These are phyloP conservation scores for Synaphobranchus kaupii DNA, from an alignment of 2,797 vertebrate genomes.

Conservation along the genomic window DNA sequence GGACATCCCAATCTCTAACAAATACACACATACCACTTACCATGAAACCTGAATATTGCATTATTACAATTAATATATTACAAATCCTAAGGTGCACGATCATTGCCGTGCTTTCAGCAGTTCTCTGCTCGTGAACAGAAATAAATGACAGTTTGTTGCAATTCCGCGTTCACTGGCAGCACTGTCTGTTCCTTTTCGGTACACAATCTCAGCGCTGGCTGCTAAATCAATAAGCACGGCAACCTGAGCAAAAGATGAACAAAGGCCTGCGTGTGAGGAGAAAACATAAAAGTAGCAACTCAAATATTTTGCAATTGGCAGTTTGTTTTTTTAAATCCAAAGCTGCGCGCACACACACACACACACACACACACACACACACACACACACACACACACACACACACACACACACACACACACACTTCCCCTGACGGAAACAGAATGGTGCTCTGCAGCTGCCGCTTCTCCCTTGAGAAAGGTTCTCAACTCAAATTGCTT, in stretches of 20 bases:
- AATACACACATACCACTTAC: neutral
- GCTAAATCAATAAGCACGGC: neutral
- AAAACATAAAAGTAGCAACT: neutral
- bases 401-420: no score
- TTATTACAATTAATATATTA: neutral
- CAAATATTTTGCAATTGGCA: neutral
- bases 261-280: neutral
- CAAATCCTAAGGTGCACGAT: neutral
- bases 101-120: neutral
- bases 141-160: neutral
- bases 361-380: no score
- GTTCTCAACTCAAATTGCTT: neutral
- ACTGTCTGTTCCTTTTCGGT: neutral
- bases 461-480: neutral
- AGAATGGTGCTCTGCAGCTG: no score
- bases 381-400: no score
- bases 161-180: neutral
- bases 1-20: neutral
- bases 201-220: neutral
- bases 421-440: no score
- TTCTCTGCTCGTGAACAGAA: neutral
- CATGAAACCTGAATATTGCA: neutral
- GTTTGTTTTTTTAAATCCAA: neutral
- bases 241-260: neutral
- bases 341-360: neutral